A percentile compares a stretch with the other conserved stretches of the same genome.
Conservation (phyloP, 1,140 invertebrate species). For the Acromyrmex charruanus region DNA sequence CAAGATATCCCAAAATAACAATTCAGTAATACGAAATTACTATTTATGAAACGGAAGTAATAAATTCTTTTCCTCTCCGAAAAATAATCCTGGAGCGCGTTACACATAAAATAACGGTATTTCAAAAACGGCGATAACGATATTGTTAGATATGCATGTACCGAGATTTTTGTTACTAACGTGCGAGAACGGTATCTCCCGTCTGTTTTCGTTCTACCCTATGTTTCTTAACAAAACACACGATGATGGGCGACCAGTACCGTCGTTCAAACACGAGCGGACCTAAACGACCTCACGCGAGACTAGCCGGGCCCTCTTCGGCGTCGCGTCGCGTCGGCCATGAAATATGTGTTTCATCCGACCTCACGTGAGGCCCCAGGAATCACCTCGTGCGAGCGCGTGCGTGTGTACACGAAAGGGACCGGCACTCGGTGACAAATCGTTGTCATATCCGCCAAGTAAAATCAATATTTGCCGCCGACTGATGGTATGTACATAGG, state of each 20-base stretch:
- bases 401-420: conserved; percentile 7
- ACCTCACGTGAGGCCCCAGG: conserved; percentile 52
- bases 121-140: conserved; percentile 1
- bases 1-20: too few relatives aligned
- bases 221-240: conserved; percentile 73
- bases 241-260: background rate
- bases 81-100: too few relatives aligned
- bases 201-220: conserved; percentile 46
- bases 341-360: conserved; percentile 67
- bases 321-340: background rate
- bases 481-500: conserved; percentile 72
- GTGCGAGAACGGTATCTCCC: conserved; percentile 20
- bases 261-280: conserved; percentile 55
- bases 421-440: conserved; percentile 77
- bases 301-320: conserved; percentile 17
- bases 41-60: too few relatives aligned
- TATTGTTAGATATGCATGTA: conserved; percentile 9
- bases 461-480: conserved; percentile 81
- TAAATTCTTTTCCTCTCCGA: too few relatives aligned
- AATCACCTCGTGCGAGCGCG: conserved; percentile 27
- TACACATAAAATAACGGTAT: conserved; percentile 9
- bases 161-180: conserved; percentile 34
- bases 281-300: conserved; percentile 33
- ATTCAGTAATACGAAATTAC: too few relatives aligned
- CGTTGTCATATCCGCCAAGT: conserved; percentile 78